Evolutionary conservation across 2,888 invertebrate species (phyloP).

Genomic region (Nymphalis urticae): DNA sequence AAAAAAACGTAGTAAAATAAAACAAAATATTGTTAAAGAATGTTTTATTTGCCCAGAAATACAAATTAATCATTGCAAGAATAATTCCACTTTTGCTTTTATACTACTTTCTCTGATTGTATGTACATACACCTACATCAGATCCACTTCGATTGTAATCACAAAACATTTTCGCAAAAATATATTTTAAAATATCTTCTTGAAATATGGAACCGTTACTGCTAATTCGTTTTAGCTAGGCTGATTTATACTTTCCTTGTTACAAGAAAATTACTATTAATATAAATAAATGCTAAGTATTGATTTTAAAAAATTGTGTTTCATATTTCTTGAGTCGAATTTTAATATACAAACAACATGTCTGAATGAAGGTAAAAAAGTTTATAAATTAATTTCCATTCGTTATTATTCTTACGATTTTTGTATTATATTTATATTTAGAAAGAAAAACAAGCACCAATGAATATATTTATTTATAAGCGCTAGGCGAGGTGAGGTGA

Average conservation of each 20-base stretch:
- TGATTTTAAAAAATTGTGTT: constrained; percentile 24
- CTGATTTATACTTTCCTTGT: constrained; percentile 45
- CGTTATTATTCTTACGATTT: background rate
- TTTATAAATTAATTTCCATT: background rate
- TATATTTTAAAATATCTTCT: constrained; percentile 70
- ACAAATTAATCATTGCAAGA: constrained; percentile 78
- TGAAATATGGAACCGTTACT: constrained; percentile 71
- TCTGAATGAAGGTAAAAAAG: background rate
- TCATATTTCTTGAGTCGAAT: background rate
- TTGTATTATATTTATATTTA: background rate
- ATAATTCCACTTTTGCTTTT: constrained; percentile 64
- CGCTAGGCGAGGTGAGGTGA: constrained; percentile 15
- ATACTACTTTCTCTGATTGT: constrained; percentile 55
- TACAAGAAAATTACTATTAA: constrained; percentile 42
- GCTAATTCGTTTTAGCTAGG: constrained; percentile 51
- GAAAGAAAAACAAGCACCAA: constrained; percentile 28
- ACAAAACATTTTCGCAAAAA: constrained; percentile 76
- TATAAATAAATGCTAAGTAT: constrained; percentile 44
- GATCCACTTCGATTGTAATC: constrained; percentile 49
- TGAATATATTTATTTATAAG: constrained; percentile 24
- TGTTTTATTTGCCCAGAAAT: constrained; percentile 81
- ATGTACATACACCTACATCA: constrained; percentile 39
- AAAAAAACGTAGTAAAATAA: constrained; percentile 40
- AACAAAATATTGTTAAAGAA: constrained; percentile 54
- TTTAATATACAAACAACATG: background rate